phyloP scores from a whole-genome alignment of 1,140 invertebrate genomes.

The Neoseiulus cucumeris region DNA sequence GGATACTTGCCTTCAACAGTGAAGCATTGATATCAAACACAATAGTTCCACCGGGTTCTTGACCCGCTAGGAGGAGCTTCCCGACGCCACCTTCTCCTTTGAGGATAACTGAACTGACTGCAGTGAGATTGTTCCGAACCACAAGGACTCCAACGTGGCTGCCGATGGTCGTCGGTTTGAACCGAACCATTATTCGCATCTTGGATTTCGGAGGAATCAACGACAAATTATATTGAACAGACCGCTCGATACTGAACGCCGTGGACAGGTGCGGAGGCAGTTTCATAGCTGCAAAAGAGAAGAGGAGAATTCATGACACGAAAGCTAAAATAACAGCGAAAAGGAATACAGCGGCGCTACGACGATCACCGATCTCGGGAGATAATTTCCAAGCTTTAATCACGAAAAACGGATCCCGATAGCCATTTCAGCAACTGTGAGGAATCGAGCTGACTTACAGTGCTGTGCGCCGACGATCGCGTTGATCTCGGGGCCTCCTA shows the following conservation, averaged over 20 bases:
- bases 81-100: not conserved
- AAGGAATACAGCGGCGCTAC: too few relatives aligned
- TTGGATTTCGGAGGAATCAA: not conserved
- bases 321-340: too few relatives aligned
- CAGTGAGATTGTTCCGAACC: not conserved
- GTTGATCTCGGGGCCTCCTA: not conserved
- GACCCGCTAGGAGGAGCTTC: not conserved
- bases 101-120: not conserved
- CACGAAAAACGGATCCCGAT: too few relatives aligned
- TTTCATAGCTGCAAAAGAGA: not conserved
- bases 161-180: not conserved
- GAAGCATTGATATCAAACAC: constrained; percentile 1
- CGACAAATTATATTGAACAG: not conserved
- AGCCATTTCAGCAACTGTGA: too few relatives aligned
- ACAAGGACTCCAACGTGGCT: not conserved
- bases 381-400: too few relatives aligned
- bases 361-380: too few relatives aligned
- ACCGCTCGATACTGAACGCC: not conserved
- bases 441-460: too few relatives aligned
- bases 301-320: too few relatives aligned
- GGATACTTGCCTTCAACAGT: not conserved
- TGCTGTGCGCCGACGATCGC: constrained; percentile 1
- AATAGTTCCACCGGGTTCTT: not conserved
- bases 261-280: not conserved
- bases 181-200: not conserved